phyloP scores from a whole-genome alignment of 2,888 invertebrate species.

The Coenonympha glycerion region DNA sequence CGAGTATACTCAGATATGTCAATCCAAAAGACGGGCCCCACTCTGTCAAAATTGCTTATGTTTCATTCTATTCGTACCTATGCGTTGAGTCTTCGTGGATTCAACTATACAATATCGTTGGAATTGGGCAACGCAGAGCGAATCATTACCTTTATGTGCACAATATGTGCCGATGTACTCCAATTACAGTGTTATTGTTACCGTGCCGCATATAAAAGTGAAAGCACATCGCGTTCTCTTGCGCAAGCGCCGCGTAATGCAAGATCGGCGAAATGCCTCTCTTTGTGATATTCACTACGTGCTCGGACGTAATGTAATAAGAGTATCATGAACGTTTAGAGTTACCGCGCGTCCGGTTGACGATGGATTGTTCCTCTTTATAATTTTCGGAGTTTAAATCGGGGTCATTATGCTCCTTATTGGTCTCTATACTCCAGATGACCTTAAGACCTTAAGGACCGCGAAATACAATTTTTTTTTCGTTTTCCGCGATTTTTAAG shows the following conservation, averaged over 20 bases:
- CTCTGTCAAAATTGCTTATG: too few relatives aligned
- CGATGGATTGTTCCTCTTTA: not conserved
- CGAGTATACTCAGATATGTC: too few relatives aligned
- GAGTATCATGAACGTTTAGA: not conserved
- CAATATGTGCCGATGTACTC: not conserved
- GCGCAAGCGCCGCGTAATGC: conserved; percentile 7
- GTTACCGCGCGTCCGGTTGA: not conserved
- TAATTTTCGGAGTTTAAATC: not conserved
- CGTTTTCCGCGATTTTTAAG: too few relatives aligned
- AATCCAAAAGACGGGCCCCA: too few relatives aligned
- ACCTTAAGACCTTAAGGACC: too few relatives aligned
- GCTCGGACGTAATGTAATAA: not conserved
- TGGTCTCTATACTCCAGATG: too few relatives aligned
- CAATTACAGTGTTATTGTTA: conserved; percentile 2
- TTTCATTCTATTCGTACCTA: too few relatives aligned
- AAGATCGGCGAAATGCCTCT: conserved; percentile 6
- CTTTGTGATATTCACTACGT: conserved; percentile 2
- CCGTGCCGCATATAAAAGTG: conserved; percentile 14
- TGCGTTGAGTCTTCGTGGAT: too few relatives aligned
- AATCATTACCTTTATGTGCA: not conserved
- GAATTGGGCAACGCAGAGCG: too few relatives aligned
- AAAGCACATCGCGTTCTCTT: conserved; percentile 16
- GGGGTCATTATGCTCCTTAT: not conserved
- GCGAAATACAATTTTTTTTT: too few relatives aligned
- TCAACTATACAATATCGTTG: too few relatives aligned